Evolutionary conservation across 2,797 vertebrate species (phyloP).

Genomic region (Thaleichthys pacificus): DNA sequence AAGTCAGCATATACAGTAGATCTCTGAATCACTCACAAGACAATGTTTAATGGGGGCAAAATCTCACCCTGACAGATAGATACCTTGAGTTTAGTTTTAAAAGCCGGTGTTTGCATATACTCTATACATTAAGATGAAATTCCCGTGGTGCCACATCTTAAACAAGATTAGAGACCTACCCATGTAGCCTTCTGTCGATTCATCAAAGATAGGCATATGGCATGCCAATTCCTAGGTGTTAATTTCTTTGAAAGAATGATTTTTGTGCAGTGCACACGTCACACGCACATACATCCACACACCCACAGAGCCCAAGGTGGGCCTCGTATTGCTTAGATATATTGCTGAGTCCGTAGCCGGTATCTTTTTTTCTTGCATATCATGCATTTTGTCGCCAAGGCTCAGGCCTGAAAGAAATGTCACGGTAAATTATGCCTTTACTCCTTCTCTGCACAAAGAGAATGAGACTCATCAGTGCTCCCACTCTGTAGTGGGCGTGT

Average conservation of each 20-base stretch:
- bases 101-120: background rate
- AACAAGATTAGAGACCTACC: background rate
- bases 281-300: conserved; percentile 4
- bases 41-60: background rate
- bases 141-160: background rate
- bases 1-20: conserved; percentile 1
- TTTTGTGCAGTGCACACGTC: background rate
- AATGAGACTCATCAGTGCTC: conserved; percentile 25
- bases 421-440: conserved; percentile 47
- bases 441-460: conserved; percentile 28
- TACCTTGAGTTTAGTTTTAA: background rate
- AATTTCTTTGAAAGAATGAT: conserved; percentile 7
- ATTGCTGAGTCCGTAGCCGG: conserved; percentile 49
- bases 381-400: conserved; percentile 56
- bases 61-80: conserved; percentile 2
- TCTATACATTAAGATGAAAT: background rate
- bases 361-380: conserved; percentile 41
- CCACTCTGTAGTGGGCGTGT: conserved; percentile 14
- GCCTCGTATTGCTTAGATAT: conserved; percentile 26
- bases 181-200: background rate
- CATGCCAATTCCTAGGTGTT: background rate
- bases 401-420: conserved; percentile 46
- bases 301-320: conserved; percentile 14
- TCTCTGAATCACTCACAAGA: background rate
- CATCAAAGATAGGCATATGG: too few species aligned